These are phyloP conservation scores for Stegodyphus dumicola DNA, from an alignment of 1,140 invertebrate species.

Conservation along the genomic window DNA sequence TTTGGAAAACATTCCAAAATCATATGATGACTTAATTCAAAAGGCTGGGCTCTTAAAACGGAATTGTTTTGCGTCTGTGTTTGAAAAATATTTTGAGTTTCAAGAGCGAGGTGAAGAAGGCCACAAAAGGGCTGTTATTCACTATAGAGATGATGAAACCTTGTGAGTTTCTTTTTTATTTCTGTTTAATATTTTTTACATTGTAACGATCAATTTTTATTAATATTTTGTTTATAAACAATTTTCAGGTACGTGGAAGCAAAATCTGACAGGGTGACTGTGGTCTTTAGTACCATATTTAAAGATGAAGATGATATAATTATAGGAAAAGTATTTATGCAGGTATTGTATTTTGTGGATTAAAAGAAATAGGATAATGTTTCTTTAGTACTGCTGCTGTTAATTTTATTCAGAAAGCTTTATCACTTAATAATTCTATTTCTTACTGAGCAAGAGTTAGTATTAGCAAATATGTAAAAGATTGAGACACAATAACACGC, in stretches of 20 bases:
- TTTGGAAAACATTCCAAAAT: constrained; percentile 89
- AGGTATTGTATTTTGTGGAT: constrained; percentile 6
- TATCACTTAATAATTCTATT: neutral
- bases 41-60: constrained; percentile 95
- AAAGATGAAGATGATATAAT: constrained; percentile 98
- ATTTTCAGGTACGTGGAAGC: constrained; percentile 93
- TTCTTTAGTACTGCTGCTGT: too few relatives aligned
- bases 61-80: constrained; percentile 99
- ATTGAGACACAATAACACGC: too few relatives aligned
- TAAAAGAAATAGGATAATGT: too few relatives aligned
- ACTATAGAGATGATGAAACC: constrained; percentile 99
- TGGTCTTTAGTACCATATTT: constrained; percentile 99
- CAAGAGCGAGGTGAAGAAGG: constrained; percentile 92
- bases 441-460: neutral
- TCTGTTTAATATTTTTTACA: neutral
- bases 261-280: constrained; percentile 96
- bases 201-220: neutral
- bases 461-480: too few relatives aligned
- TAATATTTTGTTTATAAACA: neutral
- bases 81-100: constrained; percentile 99
- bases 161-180: constrained; percentile 78
- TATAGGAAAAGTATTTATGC: constrained; percentile 97
- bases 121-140: constrained; percentile 95
- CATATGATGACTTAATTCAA: constrained; percentile 89
- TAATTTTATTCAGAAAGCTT: too few relatives aligned